phyloP scores from a whole-genome alignment of 2,797 vertebrate genomes.

The Acrossocheilus fasciatus region DNA sequence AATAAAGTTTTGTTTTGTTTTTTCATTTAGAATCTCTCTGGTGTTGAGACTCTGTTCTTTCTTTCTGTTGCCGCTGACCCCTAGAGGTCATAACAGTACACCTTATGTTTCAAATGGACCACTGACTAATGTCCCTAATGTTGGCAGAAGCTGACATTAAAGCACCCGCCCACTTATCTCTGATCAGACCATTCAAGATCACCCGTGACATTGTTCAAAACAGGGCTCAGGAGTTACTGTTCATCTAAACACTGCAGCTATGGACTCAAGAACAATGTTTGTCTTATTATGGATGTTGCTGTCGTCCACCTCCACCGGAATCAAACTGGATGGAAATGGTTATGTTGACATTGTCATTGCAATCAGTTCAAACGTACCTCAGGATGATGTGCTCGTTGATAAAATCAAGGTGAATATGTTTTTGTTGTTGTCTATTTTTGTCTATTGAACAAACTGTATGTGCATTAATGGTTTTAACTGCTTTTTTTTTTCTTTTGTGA shows the following conservation, averaged over 20 bases:
- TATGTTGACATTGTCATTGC: slow-evolving; percentile 53
- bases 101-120: neutral
- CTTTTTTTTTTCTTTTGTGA: neutral
- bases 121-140: neutral
- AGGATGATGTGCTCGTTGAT: slow-evolving; percentile 33
- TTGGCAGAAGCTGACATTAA: neutral
- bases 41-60: too few species aligned
- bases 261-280: neutral
- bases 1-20: too few species aligned
- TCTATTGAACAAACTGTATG: neutral
- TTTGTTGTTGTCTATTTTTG: neutral
- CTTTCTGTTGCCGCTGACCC: too few species aligned
- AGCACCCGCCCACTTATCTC: neutral
- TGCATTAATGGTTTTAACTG: neutral
- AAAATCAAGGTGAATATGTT: slow-evolving; percentile 45
- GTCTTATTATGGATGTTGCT: slow-evolving; percentile 35
- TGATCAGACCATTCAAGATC: neutral
- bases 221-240: too few species aligned
- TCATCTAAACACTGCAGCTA: neutral
- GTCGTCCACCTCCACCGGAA: slow-evolving; percentile 19
- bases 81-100: too few species aligned
- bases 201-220: neutral
- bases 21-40: too few species aligned
- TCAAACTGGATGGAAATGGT: slow-evolving; percentile 55
- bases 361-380: slow-evolving; percentile 49